Evolutionary conservation across 2,888 invertebrate species (phyloP), one percentile per base, ranked within the genome.

Genomic region (Chaetogeoica ovagalla): DNA sequence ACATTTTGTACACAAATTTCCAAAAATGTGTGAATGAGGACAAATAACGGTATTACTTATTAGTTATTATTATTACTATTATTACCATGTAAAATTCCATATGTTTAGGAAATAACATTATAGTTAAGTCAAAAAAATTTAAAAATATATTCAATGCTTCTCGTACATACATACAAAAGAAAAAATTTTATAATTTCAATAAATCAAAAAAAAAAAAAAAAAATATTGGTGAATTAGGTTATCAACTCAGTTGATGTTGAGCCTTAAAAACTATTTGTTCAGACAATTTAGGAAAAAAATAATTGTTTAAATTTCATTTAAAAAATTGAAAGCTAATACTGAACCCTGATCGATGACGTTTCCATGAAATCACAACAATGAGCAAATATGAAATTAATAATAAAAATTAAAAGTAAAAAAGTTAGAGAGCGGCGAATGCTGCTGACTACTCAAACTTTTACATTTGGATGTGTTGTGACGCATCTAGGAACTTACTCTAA

Each of bases 361-460:
- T 79, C 79, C 79, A 71, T 65, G 71, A 79, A 79, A 79, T 79
- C 79, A 79, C 79, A 79, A 79, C 79, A 79, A 79, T 79, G 79
- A 79, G 79, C 79, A 79, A 79, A 79, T 79, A 79, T 79, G 70
- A 77, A 77, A 17, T 30, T 71, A 11, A 73, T 62, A 77, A 70
- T 59, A 48, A 75, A 77, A 79, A 30, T 63, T 43, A 71, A 79
- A 71, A 43, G 19, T 59, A 63, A 77, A 74, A 79, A 79, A 71
- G 71, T 69, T 71, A 79, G 79, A 79, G 77, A 79, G 79, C 79
- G 5, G 30, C 30, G 30, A 30, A 30, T 30, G 30, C 65, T 55
- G 7, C 9, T n/a, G 57, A 57, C 79, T 79, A 23, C 71, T 65
- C 63, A 43, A 71, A 79, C 79, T 71, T 71, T 65, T 55, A 71